Base-by-base conservation (phyloP, 2,113 vertebrate species). In the Labrus mixtus region DNA sequence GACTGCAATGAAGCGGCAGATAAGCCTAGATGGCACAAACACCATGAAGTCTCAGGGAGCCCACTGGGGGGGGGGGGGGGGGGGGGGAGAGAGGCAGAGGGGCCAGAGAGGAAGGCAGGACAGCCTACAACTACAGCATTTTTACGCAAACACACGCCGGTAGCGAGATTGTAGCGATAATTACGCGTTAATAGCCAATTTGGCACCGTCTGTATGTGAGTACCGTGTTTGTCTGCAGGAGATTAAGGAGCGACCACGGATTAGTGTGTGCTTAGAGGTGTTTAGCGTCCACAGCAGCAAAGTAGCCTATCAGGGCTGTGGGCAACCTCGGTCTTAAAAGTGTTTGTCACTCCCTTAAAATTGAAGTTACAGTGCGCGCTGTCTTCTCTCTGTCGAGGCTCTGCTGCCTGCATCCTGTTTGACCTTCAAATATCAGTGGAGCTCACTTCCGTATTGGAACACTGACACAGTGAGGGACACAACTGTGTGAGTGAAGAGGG, bases 231-330 rank as follows among this genome's bases (percentile, higher is more conserved):
- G 81, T 65, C 86, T 70, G 81, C 78, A 55, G 78, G 76, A 70
- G 90, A 90, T 93, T 93, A 93, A 70, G 83, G 83, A 79, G 53
- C 82, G 61, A 68, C 79, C 82, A 20, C 69, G 83, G 92, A 93
- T 93, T 92, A 93, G 74, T 64, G 68, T 62, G 76, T 50, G 70
- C 48, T 86, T 84, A 90, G 64, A 5, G 68, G 75, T 78, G 73
- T 89, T 91, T 60, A 89, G 73, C 73, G 25, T 63, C 79, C 73
- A 79, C 80, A 68, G 68, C 68, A 74, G 56, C 84, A 76, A 81
- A 84, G 81, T 83, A 84, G 77, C 88, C 89, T 73, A 78, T 79
- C 83, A 88, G 76, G 55, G 53, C n/a, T n/a, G 73, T 15, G 23
- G 67, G 55, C 22, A 61, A 23, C 53, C 50, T 20, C 2, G 41